Conservation (phyloP, 1,140 invertebrate species). For the Trichogramma pretiosum region DNA sequence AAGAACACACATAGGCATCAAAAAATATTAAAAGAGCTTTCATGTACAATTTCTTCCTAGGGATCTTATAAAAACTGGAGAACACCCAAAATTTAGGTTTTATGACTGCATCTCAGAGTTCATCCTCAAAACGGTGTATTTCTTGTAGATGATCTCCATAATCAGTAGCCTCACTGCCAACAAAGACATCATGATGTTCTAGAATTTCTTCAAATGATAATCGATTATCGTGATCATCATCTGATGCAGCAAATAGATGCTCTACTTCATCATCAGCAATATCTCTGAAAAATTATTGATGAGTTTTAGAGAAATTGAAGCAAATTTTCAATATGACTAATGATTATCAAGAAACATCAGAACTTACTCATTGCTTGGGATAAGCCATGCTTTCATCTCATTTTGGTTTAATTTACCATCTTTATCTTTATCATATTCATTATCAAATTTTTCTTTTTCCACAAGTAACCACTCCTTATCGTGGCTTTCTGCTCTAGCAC, state of each 20-base stretch:
- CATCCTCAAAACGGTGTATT: constrained; percentile 71
- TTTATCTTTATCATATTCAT: constrained; percentile 78
- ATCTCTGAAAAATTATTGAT: constrained; percentile 48
- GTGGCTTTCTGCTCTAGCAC: constrained; percentile 61
- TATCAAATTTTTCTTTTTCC: constrained; percentile 86
- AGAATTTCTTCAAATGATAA: constrained; percentile 82
- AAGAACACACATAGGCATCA: constrained; percentile 16
- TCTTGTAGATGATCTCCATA: constrained; percentile 84
- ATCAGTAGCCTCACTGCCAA: constrained; percentile 93
- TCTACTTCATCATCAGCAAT: constrained; percentile 85
- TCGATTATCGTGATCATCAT: constrained; percentile 77
- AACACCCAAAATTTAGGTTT: not conserved
- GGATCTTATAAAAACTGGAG: constrained; percentile 13
- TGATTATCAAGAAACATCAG: not conserved
- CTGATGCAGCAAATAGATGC: constrained; percentile 82
- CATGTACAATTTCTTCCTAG: constrained; percentile 11
- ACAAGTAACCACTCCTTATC: constrained; percentile 73
- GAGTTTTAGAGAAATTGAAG: constrained; percentile 8
- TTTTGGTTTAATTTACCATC: constrained; percentile 71
- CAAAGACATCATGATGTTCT: constrained; percentile 83
- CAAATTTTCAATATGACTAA: too few relatives aligned
- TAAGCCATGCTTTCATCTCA: constrained; percentile 83
- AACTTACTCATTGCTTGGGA: constrained; percentile 83
- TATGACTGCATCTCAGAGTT: constrained; percentile 51
- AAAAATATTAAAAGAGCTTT: constrained; percentile 22